phyloP scores from a whole-genome alignment of 2,797 vertebrate genomes.

The Arnoldichthys spilopterus region DNA sequence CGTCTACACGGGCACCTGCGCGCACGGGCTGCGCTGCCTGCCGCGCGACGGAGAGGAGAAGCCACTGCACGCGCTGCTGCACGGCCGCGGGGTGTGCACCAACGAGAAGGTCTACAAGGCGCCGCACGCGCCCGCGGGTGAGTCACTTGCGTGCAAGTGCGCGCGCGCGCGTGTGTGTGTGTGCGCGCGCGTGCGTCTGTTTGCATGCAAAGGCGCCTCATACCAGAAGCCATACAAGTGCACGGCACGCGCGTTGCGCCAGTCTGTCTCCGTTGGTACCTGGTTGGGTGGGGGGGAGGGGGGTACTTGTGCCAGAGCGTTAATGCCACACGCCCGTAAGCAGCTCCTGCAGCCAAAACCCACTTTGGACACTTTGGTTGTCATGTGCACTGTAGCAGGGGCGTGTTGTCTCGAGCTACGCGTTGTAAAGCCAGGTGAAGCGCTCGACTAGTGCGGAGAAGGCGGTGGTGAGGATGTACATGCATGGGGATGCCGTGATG shows the following conservation, averaged over 20 bases:
- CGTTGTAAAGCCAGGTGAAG: no score
- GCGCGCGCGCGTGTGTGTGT: neutral
- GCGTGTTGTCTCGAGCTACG: no score
- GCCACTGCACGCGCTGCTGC: constrained; percentile 94
- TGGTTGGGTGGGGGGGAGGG: no score
- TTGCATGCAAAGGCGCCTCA: neutral
- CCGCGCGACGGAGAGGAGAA: constrained; percentile 96
- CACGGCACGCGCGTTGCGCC: neutral
- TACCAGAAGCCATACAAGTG: neutral
- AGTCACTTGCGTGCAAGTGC: constrained; percentile 51
- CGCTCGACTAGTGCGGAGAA: constrained; percentile 1
- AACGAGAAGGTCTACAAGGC: constrained; percentile 96
- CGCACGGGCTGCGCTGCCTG: constrained; percentile 91
- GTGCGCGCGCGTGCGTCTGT: neutral
- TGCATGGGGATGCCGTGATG: neutral
- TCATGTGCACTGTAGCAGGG: no score
- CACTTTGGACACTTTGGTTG: no score
- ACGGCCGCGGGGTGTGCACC: constrained; percentile 93
- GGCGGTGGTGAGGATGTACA: constrained; percentile 13
- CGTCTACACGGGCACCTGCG: constrained; percentile 96
- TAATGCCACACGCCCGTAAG: neutral
- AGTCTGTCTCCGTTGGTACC: no score
- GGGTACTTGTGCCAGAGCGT: neutral
- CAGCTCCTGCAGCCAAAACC: no score
- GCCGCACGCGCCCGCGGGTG: constrained; percentile 78